These are phyloP conservation scores for Phengaris alcon DNA, from an alignment of 2,888 invertebrate genomes.

Conservation along the genomic window DNA sequence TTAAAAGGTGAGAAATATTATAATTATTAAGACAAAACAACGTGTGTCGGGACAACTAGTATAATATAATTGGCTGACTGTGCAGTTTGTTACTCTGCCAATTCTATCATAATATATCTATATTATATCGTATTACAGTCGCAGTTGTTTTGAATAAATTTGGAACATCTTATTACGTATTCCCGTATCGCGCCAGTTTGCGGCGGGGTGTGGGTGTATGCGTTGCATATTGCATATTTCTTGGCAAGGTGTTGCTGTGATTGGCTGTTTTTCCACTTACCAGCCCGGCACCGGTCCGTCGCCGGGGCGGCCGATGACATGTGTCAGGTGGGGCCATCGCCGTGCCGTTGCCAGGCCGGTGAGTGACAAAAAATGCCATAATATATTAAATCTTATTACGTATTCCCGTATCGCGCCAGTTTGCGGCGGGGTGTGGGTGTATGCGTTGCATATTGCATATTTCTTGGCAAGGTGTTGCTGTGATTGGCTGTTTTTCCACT, in stretches of 20 bases:
- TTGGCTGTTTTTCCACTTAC: background rate
- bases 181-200: background rate
- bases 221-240: constrained; percentile 6
- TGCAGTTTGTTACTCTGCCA: background rate
- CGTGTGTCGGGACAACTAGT: no score
- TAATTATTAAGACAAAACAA: no score
- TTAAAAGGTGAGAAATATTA: no score
- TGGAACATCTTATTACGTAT: constrained; percentile 9
- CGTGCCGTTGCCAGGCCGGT: no score
- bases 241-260: background rate
- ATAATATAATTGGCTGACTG: no score
- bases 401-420: background rate
- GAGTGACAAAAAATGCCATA: no score
- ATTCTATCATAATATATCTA: background rate
- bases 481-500: background rate
- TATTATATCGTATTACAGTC: background rate
- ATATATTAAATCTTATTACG: background rate
- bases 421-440: background rate
- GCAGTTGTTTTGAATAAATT: constrained; percentile 4
- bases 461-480: background rate
- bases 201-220: background rate
- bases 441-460: constrained; percentile 3
- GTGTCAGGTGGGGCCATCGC: no score
- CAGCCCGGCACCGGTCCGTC: no score
- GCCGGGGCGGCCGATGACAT: no score